Conservation (phyloP, 2,113 vertebrate species). For the Rhadina sibilatrix region DNA sequence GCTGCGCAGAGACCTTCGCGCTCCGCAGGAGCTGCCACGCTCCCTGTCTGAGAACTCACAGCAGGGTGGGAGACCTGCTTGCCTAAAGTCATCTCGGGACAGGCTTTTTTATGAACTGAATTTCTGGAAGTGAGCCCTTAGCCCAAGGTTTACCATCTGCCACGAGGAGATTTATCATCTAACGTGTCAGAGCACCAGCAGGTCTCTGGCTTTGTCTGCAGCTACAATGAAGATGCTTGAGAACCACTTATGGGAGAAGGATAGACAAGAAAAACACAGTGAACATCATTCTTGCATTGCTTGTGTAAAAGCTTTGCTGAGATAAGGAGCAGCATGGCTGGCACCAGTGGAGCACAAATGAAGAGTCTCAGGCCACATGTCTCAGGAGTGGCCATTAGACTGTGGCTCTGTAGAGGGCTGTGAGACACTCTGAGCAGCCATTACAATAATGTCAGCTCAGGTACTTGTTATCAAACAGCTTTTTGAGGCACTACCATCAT, state of each 20-base stretch:
- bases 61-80: background rate
- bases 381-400: too few relatives aligned
- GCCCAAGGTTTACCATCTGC: background rate
- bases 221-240: background rate
- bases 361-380: background rate
- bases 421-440: background rate
- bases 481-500: background rate
- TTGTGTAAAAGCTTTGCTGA: background rate
- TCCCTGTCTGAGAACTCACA: background rate
- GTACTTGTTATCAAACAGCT: background rate
- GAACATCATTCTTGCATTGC: background rate
- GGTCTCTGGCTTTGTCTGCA: background rate
- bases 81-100: background rate
- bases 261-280: background rate
- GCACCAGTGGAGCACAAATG: background rate
- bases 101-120: background rate
- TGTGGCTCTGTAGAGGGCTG: background rate
- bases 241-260: background rate
- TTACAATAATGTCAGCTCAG: background rate
- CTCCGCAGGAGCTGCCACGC: background rate
- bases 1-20: accelerated
- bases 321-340: background rate
- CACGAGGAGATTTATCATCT: background rate
- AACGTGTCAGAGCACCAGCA: background rate
- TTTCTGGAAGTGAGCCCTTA: background rate